Evolutionary conservation across 2,113 vertebrate genomes (phyloP).

Genomic region (Turnix velox): DNA sequence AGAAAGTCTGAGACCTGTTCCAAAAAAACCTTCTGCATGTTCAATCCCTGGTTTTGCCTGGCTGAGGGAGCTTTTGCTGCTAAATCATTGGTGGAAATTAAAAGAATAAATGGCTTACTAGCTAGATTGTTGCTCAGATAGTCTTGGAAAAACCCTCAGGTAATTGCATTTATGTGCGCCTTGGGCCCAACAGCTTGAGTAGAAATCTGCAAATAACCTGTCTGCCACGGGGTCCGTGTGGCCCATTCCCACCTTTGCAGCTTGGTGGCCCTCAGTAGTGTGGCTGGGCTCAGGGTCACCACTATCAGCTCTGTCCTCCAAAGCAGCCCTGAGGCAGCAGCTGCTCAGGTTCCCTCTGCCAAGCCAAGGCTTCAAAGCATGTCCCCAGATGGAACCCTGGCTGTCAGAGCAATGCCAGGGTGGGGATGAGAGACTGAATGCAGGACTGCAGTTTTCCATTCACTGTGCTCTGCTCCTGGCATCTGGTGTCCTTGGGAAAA

Average conservation of each 20-base stretch:
- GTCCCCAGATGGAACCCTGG: rapidly evolving
- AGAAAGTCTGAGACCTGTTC: background rate
- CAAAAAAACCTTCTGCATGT: background rate
- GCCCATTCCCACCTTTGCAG: rapidly evolving
- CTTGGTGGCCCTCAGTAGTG: background rate
- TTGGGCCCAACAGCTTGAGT: background rate
- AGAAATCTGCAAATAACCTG: background rate
- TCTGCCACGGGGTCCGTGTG: rapidly evolving
- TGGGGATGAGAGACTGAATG: rapidly evolving
- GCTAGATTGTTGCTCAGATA: background rate
- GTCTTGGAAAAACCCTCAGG: background rate
- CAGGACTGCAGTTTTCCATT: background rate
- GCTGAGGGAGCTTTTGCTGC: background rate
- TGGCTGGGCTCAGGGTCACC: rapidly evolving
- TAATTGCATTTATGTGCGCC: background rate
- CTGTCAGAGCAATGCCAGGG: too few species aligned
- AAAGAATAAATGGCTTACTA: background rate
- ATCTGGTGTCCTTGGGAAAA: background rate
- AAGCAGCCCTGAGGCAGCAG: background rate
- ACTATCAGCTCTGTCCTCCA: background rate
- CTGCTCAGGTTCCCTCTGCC: background rate
- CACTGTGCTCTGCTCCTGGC: background rate
- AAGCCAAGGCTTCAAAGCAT: background rate
- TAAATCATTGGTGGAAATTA: rapidly evolving
- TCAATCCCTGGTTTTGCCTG: background rate